Base-by-base conservation (phyloP, 2,888 invertebrate genomes). In the Andrena fulva region DNA sequence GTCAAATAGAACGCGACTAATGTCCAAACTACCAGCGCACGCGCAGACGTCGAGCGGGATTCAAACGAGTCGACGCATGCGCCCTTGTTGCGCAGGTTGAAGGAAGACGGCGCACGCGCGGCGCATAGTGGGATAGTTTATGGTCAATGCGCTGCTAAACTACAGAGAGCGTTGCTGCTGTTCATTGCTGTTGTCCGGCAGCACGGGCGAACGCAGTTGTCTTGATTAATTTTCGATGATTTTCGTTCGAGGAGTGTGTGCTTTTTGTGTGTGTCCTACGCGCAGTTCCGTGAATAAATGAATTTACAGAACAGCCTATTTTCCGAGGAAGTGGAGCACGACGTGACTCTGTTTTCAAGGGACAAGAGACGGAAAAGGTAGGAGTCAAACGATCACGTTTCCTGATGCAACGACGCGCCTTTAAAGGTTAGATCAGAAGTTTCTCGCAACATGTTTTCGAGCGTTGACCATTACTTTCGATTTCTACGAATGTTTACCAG, bases 261-360 rank as follows among this genome's bases (percentile, higher is more conserved):
- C 31, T 64, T 56, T 42, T 82, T 54, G 20, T 68, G 56, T 29
- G 63, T 52, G 29, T 62, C 24, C 20, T 27, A 54, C 54, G 75
- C 33, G 29, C 63, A 48, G 27, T 52, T 60, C 50, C 35, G 33
- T 27, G 60, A 74, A 90, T 92, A 92, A 90, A 93, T 94, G 93
- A 93, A 89, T 91, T 89, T 93, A 56, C 92, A 92, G 71, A 92
- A 93, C 81, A 91, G 88, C 82, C 85, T 93, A 31, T 94, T 93
- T 84, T 77, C 88, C 74, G 93, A 93, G 75, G 92, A 93, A 87
- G 93, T 91, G 89, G 93, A 92, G 90, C 88, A 91, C 89, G 93
- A 93, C 88, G 85, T 94, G 86, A 89, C 85, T 75, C 75, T 89
- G 59, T 94, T 94, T 86, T 82, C 90, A 56, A 90, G 89, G 79